Conservation (phyloP, 1,140 invertebrate species). For the Microplitis mediator region DNA sequence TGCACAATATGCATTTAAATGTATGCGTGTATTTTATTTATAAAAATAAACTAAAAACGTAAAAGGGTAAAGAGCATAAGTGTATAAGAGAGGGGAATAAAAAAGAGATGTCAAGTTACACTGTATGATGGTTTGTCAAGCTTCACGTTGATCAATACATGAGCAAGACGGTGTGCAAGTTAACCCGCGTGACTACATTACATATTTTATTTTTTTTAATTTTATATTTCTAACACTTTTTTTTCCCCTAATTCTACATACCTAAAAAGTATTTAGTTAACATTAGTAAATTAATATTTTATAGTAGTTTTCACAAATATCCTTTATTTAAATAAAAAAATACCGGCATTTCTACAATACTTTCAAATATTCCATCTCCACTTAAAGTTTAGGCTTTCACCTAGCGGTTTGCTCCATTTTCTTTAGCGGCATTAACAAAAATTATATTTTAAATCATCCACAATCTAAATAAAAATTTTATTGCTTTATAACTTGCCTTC, state of each 20-base stretch:
- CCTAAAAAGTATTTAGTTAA: no score
- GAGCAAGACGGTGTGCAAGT: conserved; percentile 57
- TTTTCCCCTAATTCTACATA: no score
- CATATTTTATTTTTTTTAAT: conserved; percentile 16
- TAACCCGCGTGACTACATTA: conserved; percentile 50
- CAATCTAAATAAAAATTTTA: neutral
- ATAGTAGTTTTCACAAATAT: neutral
- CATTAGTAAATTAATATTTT: no score
- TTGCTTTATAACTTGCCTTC: no score
- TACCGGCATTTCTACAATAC: neutral
- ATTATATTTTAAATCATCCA: neutral
- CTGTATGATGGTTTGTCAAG: conserved; percentile 52
- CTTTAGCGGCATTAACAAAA: neutral
- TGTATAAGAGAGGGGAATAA: neutral
- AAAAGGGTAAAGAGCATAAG: neutral
- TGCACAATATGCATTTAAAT: no score
- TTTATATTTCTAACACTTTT: neutral
- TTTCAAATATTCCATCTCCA: conserved; percentile 9
- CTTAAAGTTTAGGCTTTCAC: conserved; percentile 45
- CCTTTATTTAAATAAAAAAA: neutral
- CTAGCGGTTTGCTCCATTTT: conserved; percentile 31
- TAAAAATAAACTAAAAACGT: no score
- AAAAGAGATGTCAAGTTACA: conserved; percentile 16
- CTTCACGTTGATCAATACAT: conserved; percentile 56
- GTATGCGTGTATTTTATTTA: no score